phyloP scores from a whole-genome alignment of 2,797 vertebrate species.

The Acanthornis magna region DNA sequence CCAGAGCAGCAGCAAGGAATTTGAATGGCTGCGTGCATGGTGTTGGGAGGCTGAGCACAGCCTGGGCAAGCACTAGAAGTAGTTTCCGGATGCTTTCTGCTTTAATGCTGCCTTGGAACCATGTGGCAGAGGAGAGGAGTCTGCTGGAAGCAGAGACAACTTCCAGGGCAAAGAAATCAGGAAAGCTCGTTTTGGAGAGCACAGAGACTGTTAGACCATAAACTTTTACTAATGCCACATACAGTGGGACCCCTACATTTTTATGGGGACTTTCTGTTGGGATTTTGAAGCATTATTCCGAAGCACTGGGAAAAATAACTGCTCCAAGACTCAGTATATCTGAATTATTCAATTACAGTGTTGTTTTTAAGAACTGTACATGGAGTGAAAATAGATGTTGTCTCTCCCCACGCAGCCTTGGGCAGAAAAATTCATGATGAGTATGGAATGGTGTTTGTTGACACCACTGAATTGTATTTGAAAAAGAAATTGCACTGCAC shows the following conservation, averaged over 20 bases:
- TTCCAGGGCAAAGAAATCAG: background rate
- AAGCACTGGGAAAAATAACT: background rate
- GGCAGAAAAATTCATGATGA: background rate
- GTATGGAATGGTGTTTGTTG: background rate
- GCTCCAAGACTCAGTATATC: background rate
- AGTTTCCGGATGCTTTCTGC: background rate
- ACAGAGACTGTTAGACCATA: background rate
- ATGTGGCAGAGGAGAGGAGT: background rate
- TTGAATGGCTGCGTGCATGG: background rate
- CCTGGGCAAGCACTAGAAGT: background rate
- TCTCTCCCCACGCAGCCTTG: background rate
- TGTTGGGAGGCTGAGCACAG: background rate
- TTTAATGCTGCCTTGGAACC: background rate
- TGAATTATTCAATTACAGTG: background rate
- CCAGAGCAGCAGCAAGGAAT: background rate
- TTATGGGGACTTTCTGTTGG: background rate
- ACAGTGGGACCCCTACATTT: background rate
- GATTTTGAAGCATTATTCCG: background rate
- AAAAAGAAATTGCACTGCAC: background rate
- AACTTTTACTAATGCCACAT: background rate
- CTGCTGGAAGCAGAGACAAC: background rate
- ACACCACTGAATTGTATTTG: background rate
- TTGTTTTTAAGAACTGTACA: background rate
- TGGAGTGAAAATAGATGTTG: background rate
- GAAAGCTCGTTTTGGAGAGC: background rate